These are phyloP conservation scores for Acanthaster planci DNA, from an alignment of 35 echinoderm and acorn worm species.

Conservation along the genomic window DNA sequence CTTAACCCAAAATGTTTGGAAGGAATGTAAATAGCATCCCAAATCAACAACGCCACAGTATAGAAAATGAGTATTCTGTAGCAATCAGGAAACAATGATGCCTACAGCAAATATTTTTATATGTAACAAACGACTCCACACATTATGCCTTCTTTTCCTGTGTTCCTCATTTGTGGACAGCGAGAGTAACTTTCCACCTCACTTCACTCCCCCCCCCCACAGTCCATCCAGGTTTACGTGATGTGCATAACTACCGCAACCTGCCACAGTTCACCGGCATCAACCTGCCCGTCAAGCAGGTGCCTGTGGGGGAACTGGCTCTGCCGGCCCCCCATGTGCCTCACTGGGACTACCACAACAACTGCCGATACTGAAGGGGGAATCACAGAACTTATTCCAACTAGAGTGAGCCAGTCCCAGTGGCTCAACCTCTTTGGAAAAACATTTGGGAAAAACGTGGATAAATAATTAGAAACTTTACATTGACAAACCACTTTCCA, in stretches of 20 bases:
- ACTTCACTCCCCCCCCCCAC: neutral
- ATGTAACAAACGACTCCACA: neutral
- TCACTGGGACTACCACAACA: constrained; percentile 92
- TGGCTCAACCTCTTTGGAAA: neutral
- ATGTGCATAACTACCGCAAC: constrained; percentile 92
- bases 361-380: constrained; percentile 56
- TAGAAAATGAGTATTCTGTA: too few relatives aligned
- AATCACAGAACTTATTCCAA: too few relatives aligned
- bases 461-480: neutral
- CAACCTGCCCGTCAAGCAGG: constrained; percentile 73
- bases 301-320: constrained; percentile 85
- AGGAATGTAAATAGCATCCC: too few relatives aligned
- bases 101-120: neutral
- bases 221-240: constrained; percentile 87
- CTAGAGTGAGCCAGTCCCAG: neutral
- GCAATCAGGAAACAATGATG: neutral
- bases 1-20: too few relatives aligned
- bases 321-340: constrained; percentile 70
- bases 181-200: neutral
- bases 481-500: neutral
- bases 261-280: constrained; percentile 92
- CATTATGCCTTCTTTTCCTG: neutral
- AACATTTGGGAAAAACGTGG: neutral
- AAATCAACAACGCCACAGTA: too few relatives aligned
- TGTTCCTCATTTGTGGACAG: neutral